Evolutionary conservation across 2,113 vertebrate species (phyloP), one percentile per base, ranked within the genome.

Genomic region (Pontoporia blainvillei): DNA sequence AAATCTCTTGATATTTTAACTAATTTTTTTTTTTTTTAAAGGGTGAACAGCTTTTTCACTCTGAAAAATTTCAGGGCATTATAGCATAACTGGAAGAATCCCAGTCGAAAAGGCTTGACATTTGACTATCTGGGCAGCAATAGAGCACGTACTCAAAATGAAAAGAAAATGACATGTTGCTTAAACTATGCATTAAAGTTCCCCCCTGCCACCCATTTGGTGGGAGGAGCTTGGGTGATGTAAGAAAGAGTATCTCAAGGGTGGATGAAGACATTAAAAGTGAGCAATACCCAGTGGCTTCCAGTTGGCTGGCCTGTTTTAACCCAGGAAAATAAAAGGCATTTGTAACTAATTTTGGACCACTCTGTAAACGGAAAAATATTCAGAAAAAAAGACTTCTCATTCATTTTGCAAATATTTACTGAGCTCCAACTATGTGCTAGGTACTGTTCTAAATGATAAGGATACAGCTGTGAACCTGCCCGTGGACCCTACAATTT

Each of bases 161-260:
- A 95, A 69, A 86, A 81, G 84, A 86, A 41, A 76, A 95, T 78
- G 95, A 97, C 67, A 62, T 1, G 25, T 86, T 94, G n/a, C 21
- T 92, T 86, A 41, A 96, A 66, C 41, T 87, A 91, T 85, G 96
- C 75, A 90, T 92, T 90, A 71, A 86, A 92, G 59, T 36, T 14
- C 18, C 12, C 12, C 44, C 44, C 12, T 29, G 14, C 6, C 61
- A 31, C 41, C 57, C 66, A 79, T 36, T 59, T 39, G 1, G 89
- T 17, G 8, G 3, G 20, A 57, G 64, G 41, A 67, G 29, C 66
- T 76, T 72, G 15, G 41, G 41, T 64, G 86, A 71, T 61, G 21
- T 39, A 59, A 95, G 27, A 92, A 85, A 27, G 69, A 93, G 44
- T n/a, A 78, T 85, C 71, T 90, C 27, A 0, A 91, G 75, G 59